A percentile compares a stretch with the other conserved stretches of the same genome.
Evolutionary conservation across 1,140 invertebrate species (phyloP).

Genomic region (Glossosoma conforme): DNA sequence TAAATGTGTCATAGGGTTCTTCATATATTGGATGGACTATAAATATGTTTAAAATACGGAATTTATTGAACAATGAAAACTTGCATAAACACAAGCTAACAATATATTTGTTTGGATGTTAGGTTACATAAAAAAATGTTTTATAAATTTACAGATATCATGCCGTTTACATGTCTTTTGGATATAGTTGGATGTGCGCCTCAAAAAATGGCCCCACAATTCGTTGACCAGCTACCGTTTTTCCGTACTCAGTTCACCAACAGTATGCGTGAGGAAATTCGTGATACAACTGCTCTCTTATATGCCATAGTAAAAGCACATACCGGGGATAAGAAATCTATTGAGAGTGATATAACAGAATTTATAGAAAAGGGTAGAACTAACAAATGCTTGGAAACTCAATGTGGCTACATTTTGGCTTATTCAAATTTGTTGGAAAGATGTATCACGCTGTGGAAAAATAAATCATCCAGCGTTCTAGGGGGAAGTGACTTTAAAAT

Average conservation of each 20-base stretch:
- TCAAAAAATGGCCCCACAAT: slow-evolving; percentile 53
- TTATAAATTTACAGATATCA: slow-evolving; percentile 46
- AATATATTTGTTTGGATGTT: no score
- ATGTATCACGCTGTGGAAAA: slow-evolving; percentile 50
- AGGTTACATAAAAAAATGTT: no score
- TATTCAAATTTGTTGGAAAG: slow-evolving; percentile 64
- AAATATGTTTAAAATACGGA: no score
- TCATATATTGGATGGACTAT: no score
- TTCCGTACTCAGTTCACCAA: slow-evolving; percentile 56
- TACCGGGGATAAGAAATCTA: slow-evolving; percentile 45
- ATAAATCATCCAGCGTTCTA: slow-evolving; percentile 36
- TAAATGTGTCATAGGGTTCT: no score
- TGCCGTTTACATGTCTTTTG: slow-evolving; percentile 64
- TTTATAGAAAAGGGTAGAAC: slow-evolving; percentile 48
- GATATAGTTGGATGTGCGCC: slow-evolving; percentile 69
- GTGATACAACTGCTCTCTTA: slow-evolving; percentile 62
- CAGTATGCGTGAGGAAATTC: slow-evolving; percentile 69
- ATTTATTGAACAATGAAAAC: no score
- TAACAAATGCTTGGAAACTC: slow-evolving; percentile 61
- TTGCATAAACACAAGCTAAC: no score
- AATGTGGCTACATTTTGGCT: slow-evolving; percentile 67
- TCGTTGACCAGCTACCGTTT: slow-evolving; percentile 58
- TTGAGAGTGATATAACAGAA: slow-evolving; percentile 53
- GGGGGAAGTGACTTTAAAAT: slow-evolving; percentile 43
- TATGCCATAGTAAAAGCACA: slow-evolving; percentile 62